These are phyloP conservation scores for Leptopilina myrica DNA, from an alignment of 2,888 invertebrate species.

Conservation along the genomic window DNA sequence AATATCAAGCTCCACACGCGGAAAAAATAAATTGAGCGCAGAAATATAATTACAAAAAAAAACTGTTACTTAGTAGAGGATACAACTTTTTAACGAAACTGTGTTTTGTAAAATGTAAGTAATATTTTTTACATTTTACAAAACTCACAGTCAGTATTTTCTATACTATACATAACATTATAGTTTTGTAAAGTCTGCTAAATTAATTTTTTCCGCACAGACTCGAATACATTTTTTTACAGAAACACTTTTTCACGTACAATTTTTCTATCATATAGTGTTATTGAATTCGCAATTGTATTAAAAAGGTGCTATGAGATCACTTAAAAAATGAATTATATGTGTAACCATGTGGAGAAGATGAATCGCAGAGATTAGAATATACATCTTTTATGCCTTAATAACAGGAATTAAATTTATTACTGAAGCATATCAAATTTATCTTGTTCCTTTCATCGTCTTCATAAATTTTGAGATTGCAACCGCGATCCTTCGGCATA, in stretches of 20 bases:
- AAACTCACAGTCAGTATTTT: no score
- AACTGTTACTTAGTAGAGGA: no score
- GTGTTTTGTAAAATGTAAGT: no score
- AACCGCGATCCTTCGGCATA: not conserved
- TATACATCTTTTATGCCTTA: slow-evolving; percentile 9
- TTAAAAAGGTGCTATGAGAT: not conserved
- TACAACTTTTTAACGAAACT: no score
- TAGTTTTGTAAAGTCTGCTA: no score
- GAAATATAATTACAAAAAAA: no score
- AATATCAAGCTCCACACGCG: no score
- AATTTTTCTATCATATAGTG: not conserved
- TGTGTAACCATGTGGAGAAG: not conserved
- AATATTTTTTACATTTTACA: no score
- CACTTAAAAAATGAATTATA: slow-evolving; percentile 19
- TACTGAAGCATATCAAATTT: slow-evolving; percentile 24
- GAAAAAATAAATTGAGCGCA: no score
- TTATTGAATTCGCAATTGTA: not conserved
- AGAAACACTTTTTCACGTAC: not conserved
- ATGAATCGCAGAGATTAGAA: slow-evolving; percentile 15
- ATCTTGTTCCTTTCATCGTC: slow-evolving; percentile 21
- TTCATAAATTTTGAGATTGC: slow-evolving; percentile 19
- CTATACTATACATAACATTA: no score
- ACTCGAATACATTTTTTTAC: no score
- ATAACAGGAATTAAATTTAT: slow-evolving; percentile 23
- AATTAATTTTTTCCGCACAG: no score